phyloP scores from a whole-genome alignment of 2,888 invertebrate species.

The Calameuta filiformis region DNA sequence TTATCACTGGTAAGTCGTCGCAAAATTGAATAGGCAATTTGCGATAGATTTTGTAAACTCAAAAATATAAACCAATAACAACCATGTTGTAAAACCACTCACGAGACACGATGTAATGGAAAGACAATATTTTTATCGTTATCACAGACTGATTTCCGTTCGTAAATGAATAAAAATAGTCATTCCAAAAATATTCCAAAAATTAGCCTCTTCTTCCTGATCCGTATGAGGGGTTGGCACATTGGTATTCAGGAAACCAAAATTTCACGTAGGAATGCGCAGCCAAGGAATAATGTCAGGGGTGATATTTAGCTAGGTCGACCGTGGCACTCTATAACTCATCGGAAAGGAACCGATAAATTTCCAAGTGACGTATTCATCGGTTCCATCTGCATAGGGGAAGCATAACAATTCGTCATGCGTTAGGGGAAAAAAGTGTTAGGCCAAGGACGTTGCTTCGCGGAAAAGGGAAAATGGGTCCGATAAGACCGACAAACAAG shows the following conservation, averaged over 20 bases:
- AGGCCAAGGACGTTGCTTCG: background rate
- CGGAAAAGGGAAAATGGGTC: background rate
- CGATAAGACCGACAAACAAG: background rate
- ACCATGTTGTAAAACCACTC: background rate
- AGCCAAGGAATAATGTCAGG: background rate
- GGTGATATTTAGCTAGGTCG: background rate
- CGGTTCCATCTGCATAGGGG: slow-evolving; percentile 12
- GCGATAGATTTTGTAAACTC: background rate
- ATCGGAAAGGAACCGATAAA: slow-evolving; percentile 13
- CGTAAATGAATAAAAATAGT: background rate
- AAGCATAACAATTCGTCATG: slow-evolving; percentile 15
- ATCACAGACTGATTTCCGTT: background rate
- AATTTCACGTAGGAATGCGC: background rate
- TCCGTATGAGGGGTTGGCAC: background rate
- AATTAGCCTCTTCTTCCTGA: background rate
- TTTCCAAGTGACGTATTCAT: slow-evolving; percentile 17
- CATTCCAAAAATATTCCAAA: background rate
- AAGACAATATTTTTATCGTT: too few relatives aligned
- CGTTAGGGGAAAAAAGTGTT: background rate
- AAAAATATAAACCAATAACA: background rate
- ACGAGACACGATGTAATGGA: too few relatives aligned
- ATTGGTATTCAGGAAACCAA: background rate
- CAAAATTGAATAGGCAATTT: background rate
- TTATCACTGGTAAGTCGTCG: background rate
- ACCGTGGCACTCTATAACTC: slow-evolving; percentile 10